Base-by-base conservation (phyloP, 2,888 invertebrate genomes). In the Cephonodes hylas region DNA sequence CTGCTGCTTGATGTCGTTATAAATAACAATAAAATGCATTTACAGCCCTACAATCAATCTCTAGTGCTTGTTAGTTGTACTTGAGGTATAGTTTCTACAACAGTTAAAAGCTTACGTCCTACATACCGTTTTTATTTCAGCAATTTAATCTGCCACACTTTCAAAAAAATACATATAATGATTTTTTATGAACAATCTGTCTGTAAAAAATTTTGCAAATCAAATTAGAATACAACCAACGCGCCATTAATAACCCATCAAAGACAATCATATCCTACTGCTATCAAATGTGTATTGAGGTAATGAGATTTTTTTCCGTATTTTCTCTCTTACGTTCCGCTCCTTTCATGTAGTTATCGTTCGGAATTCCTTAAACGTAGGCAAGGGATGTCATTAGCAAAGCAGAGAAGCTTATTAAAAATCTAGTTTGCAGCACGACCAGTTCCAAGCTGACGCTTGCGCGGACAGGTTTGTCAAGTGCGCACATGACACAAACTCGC, bases 391-490 rank as follows among this genome's bases (percentile, higher is more conserved):
- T 79, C 76, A 82, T 85, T 84, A 86, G 79, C 79, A 80, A 79
- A 79, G 80, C 79, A 78, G 76, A 77, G 73, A 77, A 74, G 76
- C 81, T 83, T 81, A 85, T 88, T 86, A 85, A 85, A 83, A 81
- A 79, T 74, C 83, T 79, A 73, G 81, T 76, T 83, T 76, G 79
- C 79, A 74, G 81, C 78, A 76, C 72, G 79, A 88, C 88, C 83
- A 85, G 89, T 89, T 85, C 53, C 78, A 80, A 79, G 80, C 84
- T 85, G 85, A 85, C 84, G 83, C 85, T 61, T 62, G 72, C 73
- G 75, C 75, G 73, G 84, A 89, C 90, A 85, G 88, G 91, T 89
- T 88, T 85, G 76, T 79, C 85, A 85, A 85, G 86, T 81, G 79
- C 81, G 81, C 87, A 85, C 81, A 82, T 83, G 85, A 81, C 78